These are phyloP conservation scores for Crotalus horridus DNA, from an alignment of 2,113 vertebrate genomes.

Conservation along the genomic window DNA sequence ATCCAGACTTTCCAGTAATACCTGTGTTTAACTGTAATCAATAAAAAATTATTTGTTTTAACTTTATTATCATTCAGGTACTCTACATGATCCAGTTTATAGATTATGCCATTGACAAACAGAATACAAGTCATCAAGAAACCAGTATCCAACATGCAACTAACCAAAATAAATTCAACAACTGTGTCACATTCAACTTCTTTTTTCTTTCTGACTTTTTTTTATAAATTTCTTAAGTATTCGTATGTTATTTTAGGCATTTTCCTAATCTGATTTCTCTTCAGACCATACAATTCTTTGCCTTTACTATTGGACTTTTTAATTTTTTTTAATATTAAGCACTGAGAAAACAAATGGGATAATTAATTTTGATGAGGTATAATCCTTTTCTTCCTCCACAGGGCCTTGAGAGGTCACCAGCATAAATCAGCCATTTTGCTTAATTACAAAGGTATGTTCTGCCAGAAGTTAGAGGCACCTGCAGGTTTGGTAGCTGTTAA, in stretches of 20 bases:
- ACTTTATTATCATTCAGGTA: background rate
- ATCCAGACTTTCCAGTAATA: background rate
- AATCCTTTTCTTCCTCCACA: background rate
- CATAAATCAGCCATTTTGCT: background rate
- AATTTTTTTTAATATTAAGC: background rate
- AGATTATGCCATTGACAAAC: background rate
- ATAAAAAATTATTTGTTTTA: background rate
- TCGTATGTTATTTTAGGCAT: background rate
- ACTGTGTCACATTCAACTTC: background rate
- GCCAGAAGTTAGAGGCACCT: background rate
- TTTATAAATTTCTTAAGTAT: background rate
- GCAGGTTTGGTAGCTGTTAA: background rate
- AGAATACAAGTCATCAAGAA: background rate
- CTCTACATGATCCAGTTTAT: background rate
- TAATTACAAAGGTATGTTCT: background rate
- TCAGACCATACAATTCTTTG: background rate
- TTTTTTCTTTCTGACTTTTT: background rate
- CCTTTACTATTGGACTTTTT: background rate
- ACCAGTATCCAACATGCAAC: background rate
- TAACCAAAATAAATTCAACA: background rate
- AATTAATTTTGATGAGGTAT: background rate
- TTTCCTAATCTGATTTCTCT: background rate
- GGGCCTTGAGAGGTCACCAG: background rate
- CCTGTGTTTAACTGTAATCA: background rate
- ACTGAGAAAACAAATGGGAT: background rate